A percentile compares a stretch with the other conserved stretches of the same genome.
phyloP scores from a whole-genome alignment of 2,888 invertebrate species.

The Prosapia bicincta region DNA sequence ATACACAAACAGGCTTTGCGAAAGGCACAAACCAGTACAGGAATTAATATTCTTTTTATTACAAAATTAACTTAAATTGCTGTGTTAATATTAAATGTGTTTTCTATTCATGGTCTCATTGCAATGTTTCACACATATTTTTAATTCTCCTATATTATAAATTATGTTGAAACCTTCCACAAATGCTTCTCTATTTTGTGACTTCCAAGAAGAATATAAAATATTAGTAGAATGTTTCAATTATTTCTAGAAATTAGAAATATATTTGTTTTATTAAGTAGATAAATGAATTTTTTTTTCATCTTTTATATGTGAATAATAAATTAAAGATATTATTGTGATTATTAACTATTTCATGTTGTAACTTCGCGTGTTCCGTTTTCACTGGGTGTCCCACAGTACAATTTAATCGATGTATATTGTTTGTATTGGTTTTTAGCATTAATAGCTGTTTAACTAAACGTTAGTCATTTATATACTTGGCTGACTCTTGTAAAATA shows the following conservation, averaged over 20 bases:
- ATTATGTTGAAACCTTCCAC: too few species aligned
- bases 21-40: constrained; percentile 22
- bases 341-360: not conserved
- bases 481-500: constrained; percentile 19
- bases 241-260: not conserved
- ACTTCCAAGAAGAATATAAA: not conserved
- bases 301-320: not conserved
- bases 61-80: too few species aligned
- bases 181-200: not conserved
- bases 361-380: not conserved
- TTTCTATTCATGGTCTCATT: too few species aligned
- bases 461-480: not conserved
- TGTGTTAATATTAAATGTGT: too few species aligned
- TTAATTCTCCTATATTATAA: too few species aligned
- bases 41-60: too few species aligned
- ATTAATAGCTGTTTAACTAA: not conserved
- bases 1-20: not conserved
- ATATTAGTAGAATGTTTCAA: not conserved
- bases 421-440: not conserved
- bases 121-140: too few species aligned
- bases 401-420: not conserved
- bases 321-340: not conserved
- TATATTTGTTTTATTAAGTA: not conserved
- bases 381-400: not conserved
- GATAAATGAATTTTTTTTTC: not conserved